Base-by-base conservation (phyloP, 2,797 vertebrate species). In the Mormyrops boulengeri region DNA sequence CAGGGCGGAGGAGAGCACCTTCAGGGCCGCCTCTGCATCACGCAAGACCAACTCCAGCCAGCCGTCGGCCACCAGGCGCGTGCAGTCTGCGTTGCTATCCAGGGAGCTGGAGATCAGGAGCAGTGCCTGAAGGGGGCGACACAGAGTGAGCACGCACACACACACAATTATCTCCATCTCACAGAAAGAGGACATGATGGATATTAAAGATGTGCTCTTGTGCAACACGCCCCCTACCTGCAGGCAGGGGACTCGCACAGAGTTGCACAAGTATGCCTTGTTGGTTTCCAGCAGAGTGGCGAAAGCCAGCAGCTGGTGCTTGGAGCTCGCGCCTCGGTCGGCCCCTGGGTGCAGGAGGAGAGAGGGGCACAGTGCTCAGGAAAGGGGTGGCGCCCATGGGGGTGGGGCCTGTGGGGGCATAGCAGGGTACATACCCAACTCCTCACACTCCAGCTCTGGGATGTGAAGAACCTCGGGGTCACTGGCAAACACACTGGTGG, bases 261-360 rank as follows among this genome's bases (percentile, higher is more conserved):
- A 98, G 95, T 97, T 98, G 47, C 97, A 96, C 92, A 99, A 92
- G 93, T 98, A 99, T 0, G 97, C 97, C 73, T 97, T 98, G 95
- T 96, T 98, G 92, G 98, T 99, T 95, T 99, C 98, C 91, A 99
- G 92, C 90, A 99, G 94, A 2, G 97, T 98, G 89, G 98, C 97
- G 0, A 98, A 99, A 91, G 96, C 94, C 0, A 99, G 93, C 89
- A 99, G 95, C 94, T 98, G 98, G 93, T 98, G 98, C 91, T 22
- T 94, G 92, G 91, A 92, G 95, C 96, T 97, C 92, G 95, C 91
- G 2, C 92, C 94, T 9, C 93, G 94, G 1, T 91, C 94, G 12
- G 93, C 88, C 0, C 93, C 97, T 98, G 92, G 44, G 91, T 41
- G 88, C 85, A 86, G 73, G 34, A 73, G 66, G 66, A n/a, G 73